Conservation (phyloP, 2,888 invertebrate species). For the Caenorhabditis sp. region DNA sequence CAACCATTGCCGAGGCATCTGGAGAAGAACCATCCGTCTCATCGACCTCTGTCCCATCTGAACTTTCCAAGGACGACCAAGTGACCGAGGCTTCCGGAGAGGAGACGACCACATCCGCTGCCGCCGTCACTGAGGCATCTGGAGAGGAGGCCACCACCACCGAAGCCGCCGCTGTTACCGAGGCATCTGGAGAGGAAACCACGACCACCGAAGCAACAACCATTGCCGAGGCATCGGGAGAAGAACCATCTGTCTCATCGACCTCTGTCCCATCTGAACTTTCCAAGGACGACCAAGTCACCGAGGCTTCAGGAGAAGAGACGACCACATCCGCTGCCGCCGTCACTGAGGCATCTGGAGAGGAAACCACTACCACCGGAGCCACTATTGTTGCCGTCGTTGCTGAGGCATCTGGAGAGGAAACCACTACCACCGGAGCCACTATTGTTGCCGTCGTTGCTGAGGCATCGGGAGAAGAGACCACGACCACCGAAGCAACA, state of each 20-base stretch:
- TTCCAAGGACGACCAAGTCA: not conserved
- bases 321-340: not conserved
- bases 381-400: not conserved
- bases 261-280: not conserved
- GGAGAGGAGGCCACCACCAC: constrained; percentile 37
- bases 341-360: constrained; percentile 24
- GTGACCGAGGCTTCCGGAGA: constrained; percentile 38
- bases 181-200: constrained; percentile 30
- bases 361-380: constrained; percentile 14
- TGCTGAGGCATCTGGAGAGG: constrained; percentile 50
- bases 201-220: constrained; percentile 20
- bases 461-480: constrained; percentile 44
- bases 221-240: constrained; percentile 31
- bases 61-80: no score
- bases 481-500: constrained; percentile 11
- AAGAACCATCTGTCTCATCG: constrained; percentile 7
- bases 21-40: constrained; percentile 10
- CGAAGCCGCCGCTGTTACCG: constrained; percentile 2
- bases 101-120: constrained; percentile 29
- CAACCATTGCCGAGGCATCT: constrained; percentile 26
- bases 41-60: no score
- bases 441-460: constrained; percentile 28
- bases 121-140: not conserved
- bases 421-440: constrained; percentile 22
- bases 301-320: constrained; percentile 43